Evolutionary conservation across 2,797 vertebrate species (phyloP), one percentile per base, ranked within the genome.

Genomic region (Antrozous pallidus): DNA sequence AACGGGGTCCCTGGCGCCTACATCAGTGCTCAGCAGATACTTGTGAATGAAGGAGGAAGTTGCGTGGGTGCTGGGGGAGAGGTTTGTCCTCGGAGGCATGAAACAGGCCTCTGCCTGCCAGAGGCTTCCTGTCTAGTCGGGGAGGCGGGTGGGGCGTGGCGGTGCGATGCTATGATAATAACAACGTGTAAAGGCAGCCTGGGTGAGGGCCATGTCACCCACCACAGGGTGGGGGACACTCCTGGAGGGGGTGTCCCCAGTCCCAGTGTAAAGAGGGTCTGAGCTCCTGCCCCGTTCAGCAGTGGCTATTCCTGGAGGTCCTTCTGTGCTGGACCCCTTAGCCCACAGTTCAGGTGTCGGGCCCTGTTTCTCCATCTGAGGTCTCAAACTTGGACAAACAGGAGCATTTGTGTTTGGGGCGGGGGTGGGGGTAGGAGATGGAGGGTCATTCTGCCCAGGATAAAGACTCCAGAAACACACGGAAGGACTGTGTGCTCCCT

Each of bases 81-180:
- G 49, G 45, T 54, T 90, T 78, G 84, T 85, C 58, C n/a, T 17
- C 0, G 20, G 71, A 82, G 87, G n/a, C 42, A 14, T 22, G 31
- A 74, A 80, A 90, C 94, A 95, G 74, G 94, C 51, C 85, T 92
- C 88, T 58, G 77, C 90, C 88, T 94, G 92, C 77, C 94, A 49
- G 73, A 28, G 28, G 61, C 65, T 91, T 96, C 88, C 95, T 83
- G 78, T 83, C 79, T 85, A 88, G 87, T 33, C 16, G 0, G 28
- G 78, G 69, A 84, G 81, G 84, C 69, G 45, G 92, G 80, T n/a
- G 91, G 36, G 81, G 81, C 71, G 80, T 8, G n/a, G 74, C 45
- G 10, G 20, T 10, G 26, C 22, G 12, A 58, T 77, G 40, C 80
- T 91, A 80, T 65, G 82, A 67, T 47, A 93, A 54, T 75, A 83